Conservation (phyloP, 2,797 vertebrate species). For the Meda fulgida region DNA sequence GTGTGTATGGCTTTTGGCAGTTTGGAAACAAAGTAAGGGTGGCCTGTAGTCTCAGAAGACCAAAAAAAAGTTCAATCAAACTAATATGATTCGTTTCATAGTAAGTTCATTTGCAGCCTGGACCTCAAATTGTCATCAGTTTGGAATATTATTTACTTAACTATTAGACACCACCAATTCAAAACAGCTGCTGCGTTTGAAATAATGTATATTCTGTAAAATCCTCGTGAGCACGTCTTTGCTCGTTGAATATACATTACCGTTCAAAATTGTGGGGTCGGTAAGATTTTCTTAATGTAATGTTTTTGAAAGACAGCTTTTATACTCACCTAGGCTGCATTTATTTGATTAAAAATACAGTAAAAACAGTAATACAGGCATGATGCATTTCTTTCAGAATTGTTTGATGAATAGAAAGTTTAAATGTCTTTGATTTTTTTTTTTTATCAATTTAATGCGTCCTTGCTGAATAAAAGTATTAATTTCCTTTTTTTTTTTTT, state of each 20-base stretch:
- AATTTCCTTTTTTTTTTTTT: neutral
- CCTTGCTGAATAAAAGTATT: no score
- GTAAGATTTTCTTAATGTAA: neutral
- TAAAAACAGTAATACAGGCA: neutral
- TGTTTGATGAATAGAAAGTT: neutral
- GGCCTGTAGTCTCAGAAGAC: constrained; percentile 7
- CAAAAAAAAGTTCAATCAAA: neutral
- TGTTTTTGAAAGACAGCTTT: neutral
- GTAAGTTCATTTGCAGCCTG: neutral
- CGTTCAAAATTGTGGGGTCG: neutral
- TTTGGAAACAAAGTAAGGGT: constrained; percentile 31
- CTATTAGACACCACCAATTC: neutral
- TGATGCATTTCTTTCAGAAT: neutral
- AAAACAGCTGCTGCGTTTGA: constrained; percentile 29
- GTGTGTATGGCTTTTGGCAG: constrained; percentile 20
- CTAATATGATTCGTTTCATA: neutral
- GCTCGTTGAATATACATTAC: neutral
- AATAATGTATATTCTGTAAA: constrained; percentile 6
- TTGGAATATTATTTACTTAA: constrained; percentile 15
- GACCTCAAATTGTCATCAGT: constrained; percentile 29
- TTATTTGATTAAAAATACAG: neutral
- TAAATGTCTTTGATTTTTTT: neutral
- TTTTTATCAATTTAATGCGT: neutral
- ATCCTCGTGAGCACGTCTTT: neutral
- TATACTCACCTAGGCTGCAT: no score